Conservation (phyloP, 2,888 invertebrate species). For the Melieria picta region DNA sequence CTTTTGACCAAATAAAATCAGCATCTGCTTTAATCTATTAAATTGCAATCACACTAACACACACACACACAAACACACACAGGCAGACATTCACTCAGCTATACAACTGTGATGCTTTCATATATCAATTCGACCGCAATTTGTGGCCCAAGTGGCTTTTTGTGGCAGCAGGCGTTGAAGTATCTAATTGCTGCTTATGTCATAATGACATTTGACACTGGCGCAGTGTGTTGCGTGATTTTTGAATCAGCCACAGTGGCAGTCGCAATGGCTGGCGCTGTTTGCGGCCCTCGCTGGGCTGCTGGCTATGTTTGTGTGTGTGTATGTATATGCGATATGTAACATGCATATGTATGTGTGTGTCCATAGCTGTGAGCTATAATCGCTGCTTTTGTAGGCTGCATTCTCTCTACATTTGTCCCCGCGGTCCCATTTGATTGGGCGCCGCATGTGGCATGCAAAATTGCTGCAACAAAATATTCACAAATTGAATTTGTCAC, state of each 20-base stretch:
- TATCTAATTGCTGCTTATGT: slow-evolving; percentile 15
- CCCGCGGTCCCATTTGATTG: not conserved
- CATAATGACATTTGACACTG: slow-evolving; percentile 7
- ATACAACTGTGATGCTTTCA: too few relatives aligned
- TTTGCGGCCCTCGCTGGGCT: too few relatives aligned
- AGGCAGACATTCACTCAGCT: too few relatives aligned
- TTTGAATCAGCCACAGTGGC: not conserved
- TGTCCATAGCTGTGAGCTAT: not conserved
- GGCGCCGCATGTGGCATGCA: not conserved
- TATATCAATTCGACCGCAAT: too few relatives aligned
- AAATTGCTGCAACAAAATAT: too few relatives aligned
- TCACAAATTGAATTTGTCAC: too few relatives aligned
- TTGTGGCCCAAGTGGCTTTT: too few relatives aligned
- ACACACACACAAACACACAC: too few relatives aligned
- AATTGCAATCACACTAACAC: too few relatives aligned
- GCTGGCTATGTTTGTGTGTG: not conserved
- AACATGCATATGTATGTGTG: not conserved
- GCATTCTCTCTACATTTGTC: not conserved
- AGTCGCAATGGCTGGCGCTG: not conserved
- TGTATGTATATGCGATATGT: not conserved
- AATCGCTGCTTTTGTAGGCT: not conserved
- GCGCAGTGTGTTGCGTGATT: not conserved
- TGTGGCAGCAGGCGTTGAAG: slow-evolving; percentile 5
- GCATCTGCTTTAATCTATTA: too few relatives aligned
- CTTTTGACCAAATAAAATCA: too few relatives aligned